These are phyloP conservation scores for Parasteatoda tepidariorum DNA, from an alignment of 1,140 invertebrate species.

Conservation along the genomic window DNA sequence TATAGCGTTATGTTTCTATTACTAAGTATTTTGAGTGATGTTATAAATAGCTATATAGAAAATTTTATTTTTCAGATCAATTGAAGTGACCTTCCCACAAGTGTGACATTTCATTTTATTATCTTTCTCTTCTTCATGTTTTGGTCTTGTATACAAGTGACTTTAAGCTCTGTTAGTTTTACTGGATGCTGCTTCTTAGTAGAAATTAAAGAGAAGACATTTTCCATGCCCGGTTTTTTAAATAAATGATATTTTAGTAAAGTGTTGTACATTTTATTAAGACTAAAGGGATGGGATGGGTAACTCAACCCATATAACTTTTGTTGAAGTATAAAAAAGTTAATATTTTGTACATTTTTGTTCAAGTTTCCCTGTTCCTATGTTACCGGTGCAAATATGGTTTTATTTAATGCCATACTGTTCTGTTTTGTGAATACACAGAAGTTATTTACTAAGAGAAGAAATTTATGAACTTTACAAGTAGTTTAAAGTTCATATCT, in stretches of 20 bases:
- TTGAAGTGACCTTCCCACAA: slow-evolving; percentile 50
- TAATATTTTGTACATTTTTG: slow-evolving; percentile 26
- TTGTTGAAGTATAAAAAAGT: slow-evolving; percentile 5
- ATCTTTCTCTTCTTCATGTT: slow-evolving; percentile 19
- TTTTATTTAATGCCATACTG: too few species aligned
- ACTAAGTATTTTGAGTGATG: too few species aligned
- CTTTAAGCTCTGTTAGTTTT: slow-evolving; percentile 2
- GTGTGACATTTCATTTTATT: slow-evolving; percentile 26
- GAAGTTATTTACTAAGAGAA: too few species aligned
- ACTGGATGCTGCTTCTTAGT: slow-evolving; percentile 37
- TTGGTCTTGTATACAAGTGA: slow-evolving; percentile 29
- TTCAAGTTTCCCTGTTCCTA: slow-evolving; percentile 19
- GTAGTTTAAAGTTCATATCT: too few species aligned
- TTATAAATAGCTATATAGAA: too few species aligned
- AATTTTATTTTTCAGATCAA: slow-evolving; percentile 33
- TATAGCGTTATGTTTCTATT: too few species aligned
- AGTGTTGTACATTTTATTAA: slow-evolving; percentile 17
- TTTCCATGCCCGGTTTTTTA: slow-evolving; percentile 43
- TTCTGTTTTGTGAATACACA: too few species aligned
- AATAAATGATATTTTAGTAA: slow-evolving; percentile 47
- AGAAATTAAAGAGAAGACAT: slow-evolving; percentile 27
- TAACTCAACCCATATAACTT: slow-evolving; percentile 7
- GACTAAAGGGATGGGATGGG: slow-evolving; percentile 29
- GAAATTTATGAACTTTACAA: too few species aligned
- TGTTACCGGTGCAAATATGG: slow-evolving; percentile 9